Conservation (phyloP, 1,140 invertebrate genomes). For the Trypoxylus dichotomus region DNA sequence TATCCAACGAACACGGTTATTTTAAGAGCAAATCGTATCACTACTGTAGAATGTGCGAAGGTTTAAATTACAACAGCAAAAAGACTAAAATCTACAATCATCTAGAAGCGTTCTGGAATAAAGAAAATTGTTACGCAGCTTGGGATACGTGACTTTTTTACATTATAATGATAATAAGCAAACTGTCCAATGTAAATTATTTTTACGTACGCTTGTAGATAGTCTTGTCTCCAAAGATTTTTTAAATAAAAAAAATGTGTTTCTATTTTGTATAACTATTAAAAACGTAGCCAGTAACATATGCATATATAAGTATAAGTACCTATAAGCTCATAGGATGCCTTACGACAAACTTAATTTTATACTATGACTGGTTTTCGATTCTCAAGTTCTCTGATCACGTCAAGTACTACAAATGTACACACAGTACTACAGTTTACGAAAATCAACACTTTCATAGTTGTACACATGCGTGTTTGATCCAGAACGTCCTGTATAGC, state of each 20-base stretch:
- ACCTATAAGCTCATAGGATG: too few relatives aligned
- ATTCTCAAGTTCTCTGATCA: too few relatives aligned
- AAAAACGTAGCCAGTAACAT: too few relatives aligned
- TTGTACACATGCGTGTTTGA: too few relatives aligned
- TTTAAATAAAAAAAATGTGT: background rate
- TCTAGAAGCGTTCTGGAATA: conserved; percentile 56
- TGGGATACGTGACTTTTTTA: conserved; percentile 34
- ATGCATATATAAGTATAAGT: too few relatives aligned
- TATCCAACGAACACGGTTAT: conserved; percentile 75
- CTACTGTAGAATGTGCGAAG: conserved; percentile 80
- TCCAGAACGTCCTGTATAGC: too few relatives aligned
- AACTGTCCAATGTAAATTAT: background rate
- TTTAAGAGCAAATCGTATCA: conserved; percentile 69
- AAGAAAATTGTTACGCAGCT: conserved; percentile 53
- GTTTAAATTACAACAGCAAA: conserved; percentile 65
- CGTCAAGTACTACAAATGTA: too few relatives aligned
- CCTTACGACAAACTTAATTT: too few relatives aligned
- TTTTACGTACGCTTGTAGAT: background rate
- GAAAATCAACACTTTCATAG: too few relatives aligned
- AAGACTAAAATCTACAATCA: conserved; percentile 58
- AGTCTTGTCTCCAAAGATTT: background rate
- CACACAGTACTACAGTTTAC: too few relatives aligned
- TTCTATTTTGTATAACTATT: background rate
- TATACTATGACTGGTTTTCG: too few relatives aligned
- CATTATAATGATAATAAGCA: background rate